phyloP scores from a whole-genome alignment of 2,113 vertebrate species.

The Bubo scandiacus region DNA sequence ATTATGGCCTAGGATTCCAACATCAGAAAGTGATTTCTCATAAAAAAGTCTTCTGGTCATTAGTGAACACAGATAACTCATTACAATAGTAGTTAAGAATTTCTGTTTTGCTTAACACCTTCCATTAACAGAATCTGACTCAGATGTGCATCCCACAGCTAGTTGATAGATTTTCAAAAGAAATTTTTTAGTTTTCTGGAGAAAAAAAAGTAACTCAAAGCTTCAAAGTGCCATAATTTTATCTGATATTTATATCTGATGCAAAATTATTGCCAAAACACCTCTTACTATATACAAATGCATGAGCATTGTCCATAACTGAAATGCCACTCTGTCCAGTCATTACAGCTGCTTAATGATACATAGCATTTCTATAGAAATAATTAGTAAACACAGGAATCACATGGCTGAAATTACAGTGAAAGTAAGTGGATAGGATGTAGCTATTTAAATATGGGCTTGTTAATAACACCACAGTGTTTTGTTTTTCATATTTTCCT shows the following conservation, averaged over 20 bases:
- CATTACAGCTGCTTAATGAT: background rate
- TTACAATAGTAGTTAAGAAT: background rate
- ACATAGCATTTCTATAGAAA: background rate
- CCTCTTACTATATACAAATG: background rate
- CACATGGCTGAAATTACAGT: background rate
- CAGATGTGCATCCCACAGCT: background rate
- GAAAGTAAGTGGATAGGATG: background rate
- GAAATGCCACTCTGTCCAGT: background rate
- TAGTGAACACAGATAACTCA: background rate
- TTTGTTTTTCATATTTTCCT: background rate
- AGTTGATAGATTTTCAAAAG: background rate
- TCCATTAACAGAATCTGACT: background rate
- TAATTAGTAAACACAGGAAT: background rate
- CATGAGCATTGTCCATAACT: background rate
- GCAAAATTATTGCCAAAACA: background rate
- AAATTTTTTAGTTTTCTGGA: background rate
- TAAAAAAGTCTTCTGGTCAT: background rate
- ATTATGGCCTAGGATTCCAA: background rate
- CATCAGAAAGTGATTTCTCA: background rate
- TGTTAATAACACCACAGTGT: background rate
- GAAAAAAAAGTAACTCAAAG: background rate
- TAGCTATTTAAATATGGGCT: background rate
- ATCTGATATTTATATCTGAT: background rate
- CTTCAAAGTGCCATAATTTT: background rate
- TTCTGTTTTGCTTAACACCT: background rate